Conservation (phyloP, 2,888 invertebrate genomes). For the Mythimna lalbum region DNA sequence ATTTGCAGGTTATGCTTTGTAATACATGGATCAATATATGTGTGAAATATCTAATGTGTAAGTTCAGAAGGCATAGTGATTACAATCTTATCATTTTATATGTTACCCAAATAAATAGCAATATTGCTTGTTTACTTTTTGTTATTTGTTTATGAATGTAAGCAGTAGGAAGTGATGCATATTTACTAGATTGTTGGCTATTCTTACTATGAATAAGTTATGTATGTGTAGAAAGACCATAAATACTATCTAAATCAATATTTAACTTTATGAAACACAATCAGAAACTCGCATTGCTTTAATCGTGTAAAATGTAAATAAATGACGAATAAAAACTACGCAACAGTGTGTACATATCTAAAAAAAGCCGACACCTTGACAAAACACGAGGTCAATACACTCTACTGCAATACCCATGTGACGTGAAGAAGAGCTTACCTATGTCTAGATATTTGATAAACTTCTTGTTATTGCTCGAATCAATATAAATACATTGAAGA, state of each 20-base stretch:
- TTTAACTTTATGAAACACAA: constrained; percentile 11
- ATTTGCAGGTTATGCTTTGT: background rate
- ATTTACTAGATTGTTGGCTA: background rate
- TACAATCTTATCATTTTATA: background rate
- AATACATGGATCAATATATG: background rate
- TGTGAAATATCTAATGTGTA: background rate
- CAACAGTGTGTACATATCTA: constrained; percentile 88
- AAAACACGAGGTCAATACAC: constrained; percentile 91
- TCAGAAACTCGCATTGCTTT: constrained; percentile 31
- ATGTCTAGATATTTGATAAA: constrained; percentile 48
- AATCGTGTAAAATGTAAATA: constrained; percentile 68
- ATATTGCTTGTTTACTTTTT: constrained; percentile 29
- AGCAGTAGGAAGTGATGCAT: constrained; percentile 2
- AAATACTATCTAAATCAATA: constrained; percentile 21
- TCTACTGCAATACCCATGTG: constrained; percentile 88
- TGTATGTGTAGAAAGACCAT: background rate
- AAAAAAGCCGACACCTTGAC: constrained; percentile 91
- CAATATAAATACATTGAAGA: constrained; percentile 20
- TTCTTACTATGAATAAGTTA: background rate
- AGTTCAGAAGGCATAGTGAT: background rate
- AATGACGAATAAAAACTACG: constrained; percentile 83
- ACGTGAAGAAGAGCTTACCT: constrained; percentile 77
- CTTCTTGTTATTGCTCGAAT: constrained; percentile 34
- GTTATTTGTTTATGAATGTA: constrained; percentile 14
- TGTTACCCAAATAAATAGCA: constrained; percentile 3